phyloP scores from a whole-genome alignment of 2,797 vertebrate species.

The Thalassophryne amazonica region DNA sequence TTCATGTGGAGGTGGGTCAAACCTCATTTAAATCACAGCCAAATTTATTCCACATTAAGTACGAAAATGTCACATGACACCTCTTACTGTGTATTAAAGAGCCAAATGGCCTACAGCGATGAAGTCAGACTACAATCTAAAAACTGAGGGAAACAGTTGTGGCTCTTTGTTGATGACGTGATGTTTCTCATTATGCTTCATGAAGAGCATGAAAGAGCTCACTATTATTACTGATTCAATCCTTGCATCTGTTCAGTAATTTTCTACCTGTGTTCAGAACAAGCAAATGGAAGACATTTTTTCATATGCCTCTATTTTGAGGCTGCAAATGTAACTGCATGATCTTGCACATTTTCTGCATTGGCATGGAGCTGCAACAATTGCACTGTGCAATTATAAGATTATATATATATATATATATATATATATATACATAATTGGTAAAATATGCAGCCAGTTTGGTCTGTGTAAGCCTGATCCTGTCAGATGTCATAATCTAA shows the following conservation, averaged over 20 bases:
- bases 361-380: too few relatives aligned
- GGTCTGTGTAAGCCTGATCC: too few relatives aligned
- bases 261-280: constrained; percentile 7
- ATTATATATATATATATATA: too few relatives aligned
- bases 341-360: too few relatives aligned
- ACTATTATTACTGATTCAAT: constrained; percentile 6
- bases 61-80: constrained; percentile 5
- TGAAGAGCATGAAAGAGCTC: constrained; percentile 8
- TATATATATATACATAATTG: too few relatives aligned
- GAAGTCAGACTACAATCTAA: not conserved
- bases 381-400: too few relatives aligned
- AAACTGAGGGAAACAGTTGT: constrained; percentile 24
- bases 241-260: not conserved
- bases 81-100: constrained; percentile 8
- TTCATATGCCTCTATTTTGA: too few relatives aligned
- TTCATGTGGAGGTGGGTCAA: constrained; percentile 31
- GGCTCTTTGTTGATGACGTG: constrained; percentile 5
- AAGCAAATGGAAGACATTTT: too few relatives aligned
- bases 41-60: constrained; percentile 39
- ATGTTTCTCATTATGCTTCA: constrained; percentile 11
- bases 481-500: too few relatives aligned
- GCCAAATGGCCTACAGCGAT: constrained; percentile 5
- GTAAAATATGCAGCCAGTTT: too few relatives aligned
- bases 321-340: too few relatives aligned
- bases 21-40: constrained; percentile 49